Base-by-base conservation (phyloP, 2,797 vertebrate species). In the Myotis myotis region DNA sequence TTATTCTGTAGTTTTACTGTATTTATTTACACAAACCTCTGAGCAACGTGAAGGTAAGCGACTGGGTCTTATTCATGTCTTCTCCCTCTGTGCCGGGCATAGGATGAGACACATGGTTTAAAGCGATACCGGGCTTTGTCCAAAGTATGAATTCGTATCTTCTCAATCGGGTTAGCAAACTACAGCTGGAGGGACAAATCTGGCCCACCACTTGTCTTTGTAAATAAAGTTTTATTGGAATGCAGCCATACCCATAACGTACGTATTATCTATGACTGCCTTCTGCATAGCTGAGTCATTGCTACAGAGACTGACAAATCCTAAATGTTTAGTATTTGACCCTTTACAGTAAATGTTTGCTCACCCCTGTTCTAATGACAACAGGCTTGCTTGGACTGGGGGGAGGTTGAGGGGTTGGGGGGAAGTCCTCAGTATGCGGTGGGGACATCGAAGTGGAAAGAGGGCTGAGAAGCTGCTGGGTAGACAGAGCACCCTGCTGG, bases 191-290 rank as follows among this genome's bases (percentile, higher is more conserved):
- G 44, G 23, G n/a, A 23, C 23, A 30, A 30, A 70, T 72, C 70
- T 70, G 70, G 44, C 33, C 84, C 28, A 10, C 72, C 4, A 28
- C n/a, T 38, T 85, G 19, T 28, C 89, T 79, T 55, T 84, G 10
- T 76, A 41, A 91, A 91, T 82, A 57, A 70, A 84, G 68, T 81
- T 91, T 90, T 94, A 36, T 44, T 28, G 78, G 72, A 57, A 47
- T 2, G 7, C 36, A 71, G 33, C 41, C 33, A 8, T 7, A 0
- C 38, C 33, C 36, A 30, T 44, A 25, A 25, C 47, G 81, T 41
- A 49, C 6, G 16, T 44, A 7, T 51, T 41, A n/a, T n/a, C 22
- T 79, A 4, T 23, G 76, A 33, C 8, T 53, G 25, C 11, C 11
- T 91, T 57, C 64, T 33, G 36, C 0, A 3, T 25, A 28, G 62